Base-by-base conservation (phyloP, 2,113 vertebrate species). In the Melanocharis versteri region DNA sequence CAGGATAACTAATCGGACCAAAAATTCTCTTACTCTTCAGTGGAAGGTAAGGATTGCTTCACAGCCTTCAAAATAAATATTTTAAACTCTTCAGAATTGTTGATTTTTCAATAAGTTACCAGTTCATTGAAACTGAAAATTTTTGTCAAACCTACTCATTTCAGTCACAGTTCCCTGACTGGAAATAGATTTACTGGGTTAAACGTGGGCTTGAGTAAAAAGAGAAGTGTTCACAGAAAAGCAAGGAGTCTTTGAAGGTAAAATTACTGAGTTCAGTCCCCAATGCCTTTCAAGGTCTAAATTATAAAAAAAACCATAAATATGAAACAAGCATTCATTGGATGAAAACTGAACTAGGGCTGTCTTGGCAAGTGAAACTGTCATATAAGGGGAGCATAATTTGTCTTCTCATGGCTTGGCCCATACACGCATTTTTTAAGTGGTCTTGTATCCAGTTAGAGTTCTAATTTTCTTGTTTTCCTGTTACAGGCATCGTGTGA, bases 1-100 rank as follows among this genome's bases (percentile, higher is more conserved):
- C 71, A 98, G 98, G 94, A 99, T 99, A 98, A 97, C 98, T 92
- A 99, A 99, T 82, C 98, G 99, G 96, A 99, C 99, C 98, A 99
- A 99, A 98, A 99, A 98, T 98, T 98, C 98, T 45, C 98, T 99
- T 21, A 98, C 98, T 82, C 97, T 99, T 65, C 99, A 99, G 78
- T 99, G 99, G 99, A 99, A 99, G 99, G 99, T 99, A 96, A 97
- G 88, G 87, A 62, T 77, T 85, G 17, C n/a, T 72, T 87, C 15
- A 76, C 45, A 79, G 15, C 12, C 31, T 61, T 56, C 42, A 35
- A 71, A 95, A 44, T 17, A 51, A 80, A 22, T 87, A 16, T 23
- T 91, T 68, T n/a, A 9, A 86, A 48, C 17, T 89, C 24, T 44
- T 58, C 8, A 65, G 37, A 54, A 45, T 82, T 62, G 24, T 53